Base-by-base conservation (phyloP, 2,113 vertebrate genomes). In the Gnathonemus longibarbis region DNA sequence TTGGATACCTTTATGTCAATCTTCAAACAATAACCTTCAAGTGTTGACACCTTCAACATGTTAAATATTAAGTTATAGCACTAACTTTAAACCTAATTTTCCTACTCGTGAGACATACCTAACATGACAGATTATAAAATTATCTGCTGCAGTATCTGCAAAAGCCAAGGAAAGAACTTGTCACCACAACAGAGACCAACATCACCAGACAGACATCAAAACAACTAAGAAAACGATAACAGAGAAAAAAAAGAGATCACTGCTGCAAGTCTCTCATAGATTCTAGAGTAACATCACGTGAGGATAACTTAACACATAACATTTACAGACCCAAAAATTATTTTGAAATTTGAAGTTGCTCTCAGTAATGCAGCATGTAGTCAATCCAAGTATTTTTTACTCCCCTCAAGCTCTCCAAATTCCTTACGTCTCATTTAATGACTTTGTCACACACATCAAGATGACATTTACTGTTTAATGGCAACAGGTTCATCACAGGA, bases 391-490 rank as follows among this genome's bases (percentile, higher is more conserved):
- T 62, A 24, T 21, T 46, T 88, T 66, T 88, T 11, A 66, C 2
- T 45, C 56, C 53, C 35, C 31, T 62, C 39, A 45, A 58, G 56
- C 56, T 13, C 87, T 48, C 21, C 3, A 31, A 31, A 19, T 84
- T 49, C 13, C 88, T 49, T 19, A 46, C 42, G 7, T 77, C 24
- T n/a, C 17, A 17, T 74, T 31, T 49, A 49, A 74, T 88, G n/a
- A 50, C 56, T 45, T 88, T 46, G 21, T 88, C 87, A 46, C 56
- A 66, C 88, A 49, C 74, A 58, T 88, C 56, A 88, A 70, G 87
- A 88, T 88, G 88, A 88, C 58, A 88, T 88, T 70, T 74, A 74
- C 42, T 48, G 4, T 88, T 48, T 88, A 88, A 88, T 88, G 88
- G 88, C 66, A 66, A 88, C 45, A 74, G 62, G n/a, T 70, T 88